These are phyloP conservation scores for Drosophila lacteicornis DNA, from an alignment of 1,140 invertebrate species.

Conservation along the genomic window DNA sequence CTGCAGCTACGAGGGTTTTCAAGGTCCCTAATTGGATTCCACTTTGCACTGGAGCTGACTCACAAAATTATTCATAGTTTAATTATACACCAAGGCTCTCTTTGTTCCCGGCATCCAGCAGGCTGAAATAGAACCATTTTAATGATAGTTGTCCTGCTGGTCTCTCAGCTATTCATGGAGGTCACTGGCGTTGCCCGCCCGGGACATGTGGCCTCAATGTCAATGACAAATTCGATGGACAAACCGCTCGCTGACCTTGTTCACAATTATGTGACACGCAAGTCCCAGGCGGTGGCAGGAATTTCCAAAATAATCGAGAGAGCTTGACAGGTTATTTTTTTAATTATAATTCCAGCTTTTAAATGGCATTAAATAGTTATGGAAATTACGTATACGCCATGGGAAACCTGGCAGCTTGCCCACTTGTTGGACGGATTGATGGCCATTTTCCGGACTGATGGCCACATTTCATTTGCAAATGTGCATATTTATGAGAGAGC, in stretches of 20 bases:
- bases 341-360: conserved; percentile 27
- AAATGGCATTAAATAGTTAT: conserved; percentile 44
- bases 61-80: conserved; percentile 20
- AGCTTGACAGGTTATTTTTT: conserved; percentile 1
- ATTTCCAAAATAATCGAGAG: conserved; percentile 9
- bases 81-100: conserved; percentile 24
- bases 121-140: conserved; percentile 13
- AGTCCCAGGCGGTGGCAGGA: background rate
- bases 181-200: conserved; percentile 12
- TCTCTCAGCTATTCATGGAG: conserved; percentile 29
- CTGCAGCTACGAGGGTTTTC: background rate
- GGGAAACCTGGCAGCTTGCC: conserved; percentile 27
- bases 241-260: conserved; percentile 27
- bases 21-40: conserved; percentile 20
- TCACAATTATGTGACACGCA: conserved; percentile 18
- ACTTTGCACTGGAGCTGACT: conserved; percentile 5
- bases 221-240: conserved; percentile 21
- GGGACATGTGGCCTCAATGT: conserved; percentile 50
- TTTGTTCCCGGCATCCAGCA: conserved; percentile 1
- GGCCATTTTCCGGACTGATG: conserved; percentile 38
- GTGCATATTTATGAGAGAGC: conserved; percentile 47
- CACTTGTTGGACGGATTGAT: conserved; percentile 44
- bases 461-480: conserved; percentile 52
- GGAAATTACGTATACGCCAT: conserved; percentile 34
- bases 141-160: conserved; percentile 9